Evolutionary conservation across 2,113 vertebrate genomes (phyloP).

Genomic region (Brienomyrus longianalis): DNA sequence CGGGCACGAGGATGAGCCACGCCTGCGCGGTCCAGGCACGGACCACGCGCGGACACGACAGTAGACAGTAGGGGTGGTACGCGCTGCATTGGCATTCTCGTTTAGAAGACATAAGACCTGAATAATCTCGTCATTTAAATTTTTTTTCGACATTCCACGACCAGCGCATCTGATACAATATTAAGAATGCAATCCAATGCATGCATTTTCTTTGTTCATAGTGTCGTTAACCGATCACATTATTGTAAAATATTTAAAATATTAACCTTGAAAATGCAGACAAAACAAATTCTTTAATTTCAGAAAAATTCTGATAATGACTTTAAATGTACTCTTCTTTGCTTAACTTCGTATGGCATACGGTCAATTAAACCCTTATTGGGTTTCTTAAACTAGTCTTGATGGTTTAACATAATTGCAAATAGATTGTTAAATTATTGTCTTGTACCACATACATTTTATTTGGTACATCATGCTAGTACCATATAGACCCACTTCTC

Average conservation of each 20-base stretch:
- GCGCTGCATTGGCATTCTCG: background rate
- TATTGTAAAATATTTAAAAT: background rate
- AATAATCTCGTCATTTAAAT: background rate
- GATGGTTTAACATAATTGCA: background rate
- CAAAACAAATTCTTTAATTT: background rate
- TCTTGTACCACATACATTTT: background rate
- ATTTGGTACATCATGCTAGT: background rate
- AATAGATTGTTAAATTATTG: background rate
- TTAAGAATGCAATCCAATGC: background rate
- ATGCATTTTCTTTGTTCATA: background rate
- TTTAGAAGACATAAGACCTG: background rate
- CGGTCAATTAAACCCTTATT: background rate
- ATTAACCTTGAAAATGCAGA: background rate
- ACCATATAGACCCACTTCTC: background rate
- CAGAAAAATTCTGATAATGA: background rate
- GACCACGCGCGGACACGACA: background rate
- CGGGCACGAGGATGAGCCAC: background rate
- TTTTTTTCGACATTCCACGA: background rate
- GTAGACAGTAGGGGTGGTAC: background rate
- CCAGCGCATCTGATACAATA: background rate
- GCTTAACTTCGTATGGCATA: background rate
- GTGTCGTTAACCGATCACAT: background rate
- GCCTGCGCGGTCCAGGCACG: conserved; percentile 1
- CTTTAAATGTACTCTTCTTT: background rate
- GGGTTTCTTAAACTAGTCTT: background rate